These are phyloP conservation scores for Lutraria lutraria DNA, from an alignment of 2,888 invertebrate species.

Conservation along the genomic window DNA sequence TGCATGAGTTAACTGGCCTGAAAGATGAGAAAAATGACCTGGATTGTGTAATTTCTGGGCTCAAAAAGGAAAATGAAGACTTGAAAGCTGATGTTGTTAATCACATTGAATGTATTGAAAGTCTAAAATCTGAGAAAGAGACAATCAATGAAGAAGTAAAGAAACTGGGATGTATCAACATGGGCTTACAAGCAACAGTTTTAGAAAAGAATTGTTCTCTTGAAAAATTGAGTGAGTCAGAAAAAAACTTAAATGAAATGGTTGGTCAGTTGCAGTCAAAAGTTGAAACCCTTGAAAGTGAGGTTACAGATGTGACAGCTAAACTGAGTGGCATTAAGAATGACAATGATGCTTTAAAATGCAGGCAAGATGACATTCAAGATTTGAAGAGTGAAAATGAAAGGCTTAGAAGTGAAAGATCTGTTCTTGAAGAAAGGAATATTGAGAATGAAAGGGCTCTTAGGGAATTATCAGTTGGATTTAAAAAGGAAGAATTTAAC, in stretches of 20 bases:
- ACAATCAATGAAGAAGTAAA: conserved; percentile 18
- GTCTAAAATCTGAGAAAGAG: conserved; percentile 32
- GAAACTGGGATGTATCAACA: conserved; percentile 18
- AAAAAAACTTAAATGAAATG: conserved; percentile 8
- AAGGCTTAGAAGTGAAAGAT: conserved; percentile 52
- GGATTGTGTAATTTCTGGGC: not conserved
- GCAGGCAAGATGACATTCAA: not conserved
- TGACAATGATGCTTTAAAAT: conserved; percentile 45
- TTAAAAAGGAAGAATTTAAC: conserved; percentile 57
- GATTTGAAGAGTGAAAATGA: conserved; percentile 22
- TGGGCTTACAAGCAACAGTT: conserved; percentile 9
- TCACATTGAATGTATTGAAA: not conserved
- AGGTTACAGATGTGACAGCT: conserved; percentile 26
- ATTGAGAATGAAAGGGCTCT: conserved; percentile 66
- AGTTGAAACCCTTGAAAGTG: not conserved
- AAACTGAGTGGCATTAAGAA: conserved; percentile 11
- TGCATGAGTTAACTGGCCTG: conserved; percentile 22
- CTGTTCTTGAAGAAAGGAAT: conserved; percentile 59
- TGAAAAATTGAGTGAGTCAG: conserved; percentile 7
- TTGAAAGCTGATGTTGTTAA: conserved; percentile 27
- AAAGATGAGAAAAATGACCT: conserved; percentile 45
- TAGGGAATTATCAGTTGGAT: conserved; percentile 57
- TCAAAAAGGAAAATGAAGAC: conserved; percentile 29
- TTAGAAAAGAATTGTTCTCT: conserved; percentile 12
- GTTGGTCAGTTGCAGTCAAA: conserved; percentile 30